Evolutionary conservation across 2,888 invertebrate species (phyloP).

Genomic region (Tholera decimalis): DNA sequence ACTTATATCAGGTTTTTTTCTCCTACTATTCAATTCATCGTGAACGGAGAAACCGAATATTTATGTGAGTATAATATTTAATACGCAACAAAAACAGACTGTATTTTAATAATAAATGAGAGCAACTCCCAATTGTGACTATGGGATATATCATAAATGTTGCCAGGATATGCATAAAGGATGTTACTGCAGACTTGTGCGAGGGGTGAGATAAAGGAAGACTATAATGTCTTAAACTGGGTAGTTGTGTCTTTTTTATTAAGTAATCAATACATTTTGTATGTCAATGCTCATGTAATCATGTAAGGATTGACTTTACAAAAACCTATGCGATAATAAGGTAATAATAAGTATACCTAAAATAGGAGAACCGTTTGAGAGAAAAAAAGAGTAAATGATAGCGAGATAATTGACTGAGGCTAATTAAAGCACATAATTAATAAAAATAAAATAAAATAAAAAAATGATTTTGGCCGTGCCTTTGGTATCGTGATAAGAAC

Average conservation of each 20-base stretch:
- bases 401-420: neutral
- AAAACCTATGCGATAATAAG: too few species aligned
- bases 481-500: neutral
- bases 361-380: neutral
- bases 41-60: constrained; percentile 55
- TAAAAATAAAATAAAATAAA: too few species aligned
- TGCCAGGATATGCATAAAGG: constrained; percentile 26
- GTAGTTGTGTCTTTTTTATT: neutral
- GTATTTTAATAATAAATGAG: constrained; percentile 60
- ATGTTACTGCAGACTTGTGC: constrained; percentile 9
- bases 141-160: constrained; percentile 46
- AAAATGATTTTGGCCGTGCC: neutral
- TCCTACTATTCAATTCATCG: constrained; percentile 65
- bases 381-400: neutral
- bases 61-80: constrained; percentile 60
- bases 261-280: neutral
- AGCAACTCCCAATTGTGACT: constrained; percentile 55
- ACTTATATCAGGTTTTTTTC: constrained; percentile 61
- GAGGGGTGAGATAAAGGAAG: constrained; percentile 14
- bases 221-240: constrained; percentile 3
- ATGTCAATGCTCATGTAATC: neutral
- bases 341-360: too few species aligned
- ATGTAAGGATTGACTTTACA: too few species aligned
- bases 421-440: neutral
- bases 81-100: constrained; percentile 56